Percentiles rank a stretch among this genome's conserved stretches.
phyloP scores from a whole-genome alignment of 2,113 vertebrate species.

The Stegastes partitus region DNA sequence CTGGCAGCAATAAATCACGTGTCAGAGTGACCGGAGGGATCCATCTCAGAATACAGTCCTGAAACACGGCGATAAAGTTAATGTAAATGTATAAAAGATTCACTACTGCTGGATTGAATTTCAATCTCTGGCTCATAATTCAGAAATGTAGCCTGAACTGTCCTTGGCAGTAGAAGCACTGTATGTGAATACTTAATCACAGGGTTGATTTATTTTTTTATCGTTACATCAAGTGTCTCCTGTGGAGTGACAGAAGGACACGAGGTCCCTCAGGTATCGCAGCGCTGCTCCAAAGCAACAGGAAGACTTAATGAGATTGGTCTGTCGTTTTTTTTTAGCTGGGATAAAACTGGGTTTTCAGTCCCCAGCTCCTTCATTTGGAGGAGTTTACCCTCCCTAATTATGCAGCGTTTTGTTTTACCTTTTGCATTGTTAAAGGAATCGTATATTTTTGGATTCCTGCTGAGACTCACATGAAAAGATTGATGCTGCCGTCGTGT shows the following conservation, averaged over 20 bases:
- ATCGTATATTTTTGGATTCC: neutral
- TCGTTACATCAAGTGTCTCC: conserved; percentile 34
- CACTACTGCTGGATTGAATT: neutral
- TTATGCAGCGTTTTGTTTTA: conserved; percentile 10
- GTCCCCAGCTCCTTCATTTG: neutral
- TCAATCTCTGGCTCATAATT: conserved; percentile 14
- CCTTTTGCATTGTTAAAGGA: neutral
- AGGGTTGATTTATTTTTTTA: neutral
- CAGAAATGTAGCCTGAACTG: conserved; percentile 26
- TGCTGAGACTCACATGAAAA: neutral
- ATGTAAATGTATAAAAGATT: conserved; percentile 31
- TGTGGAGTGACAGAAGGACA: conserved; percentile 47
- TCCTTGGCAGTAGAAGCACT: conserved; percentile 42
- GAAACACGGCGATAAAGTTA: conserved; percentile 1
- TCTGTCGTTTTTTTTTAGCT: conserved; percentile 10
- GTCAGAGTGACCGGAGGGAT: neutral
- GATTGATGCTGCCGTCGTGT: neutral
- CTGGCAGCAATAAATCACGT: conserved; percentile 1
- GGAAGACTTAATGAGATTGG: conserved; percentile 48
- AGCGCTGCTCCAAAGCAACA: neutral
- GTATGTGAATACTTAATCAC: conserved; percentile 45
- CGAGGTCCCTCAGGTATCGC: conserved; percentile 15
- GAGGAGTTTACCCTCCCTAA: neutral
- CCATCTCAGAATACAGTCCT: conserved; percentile 13
- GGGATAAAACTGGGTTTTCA: neutral